These are phyloP conservation scores for Alosa alosa DNA, from an alignment of 2,113 vertebrate genomes.

Conservation along the genomic window DNA sequence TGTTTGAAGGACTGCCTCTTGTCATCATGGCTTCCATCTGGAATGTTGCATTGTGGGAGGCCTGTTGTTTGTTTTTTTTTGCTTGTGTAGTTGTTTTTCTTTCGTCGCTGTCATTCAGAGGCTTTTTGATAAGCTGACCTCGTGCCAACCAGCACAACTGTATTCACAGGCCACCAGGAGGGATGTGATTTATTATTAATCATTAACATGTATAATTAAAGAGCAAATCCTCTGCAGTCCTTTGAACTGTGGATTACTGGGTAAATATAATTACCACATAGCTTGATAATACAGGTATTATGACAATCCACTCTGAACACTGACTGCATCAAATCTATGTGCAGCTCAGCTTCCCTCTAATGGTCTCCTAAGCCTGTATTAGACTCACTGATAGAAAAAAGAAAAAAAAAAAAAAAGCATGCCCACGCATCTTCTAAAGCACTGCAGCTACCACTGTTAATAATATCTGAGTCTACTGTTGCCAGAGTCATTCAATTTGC, in stretches of 20 bases:
- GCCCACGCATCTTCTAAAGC: neutral
- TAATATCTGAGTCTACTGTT: neutral
- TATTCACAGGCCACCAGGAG: neutral
- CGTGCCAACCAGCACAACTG: neutral
- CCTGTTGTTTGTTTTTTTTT: neutral
- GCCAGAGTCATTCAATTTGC: constrained; percentile 43
- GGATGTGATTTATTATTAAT: neutral
- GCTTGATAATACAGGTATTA: neutral
- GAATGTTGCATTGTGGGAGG: neutral
- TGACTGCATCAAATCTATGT: neutral
- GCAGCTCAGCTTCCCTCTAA: neutral
- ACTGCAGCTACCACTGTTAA: neutral
- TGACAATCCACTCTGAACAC: neutral
- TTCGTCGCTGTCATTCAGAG: neutral
- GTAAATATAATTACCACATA: neutral
- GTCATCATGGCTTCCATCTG: neutral
- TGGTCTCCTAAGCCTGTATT: neutral
- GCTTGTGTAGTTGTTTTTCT: neutral
- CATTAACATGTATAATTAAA: constrained; percentile 13
- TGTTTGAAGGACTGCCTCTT: neutral
- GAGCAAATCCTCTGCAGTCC: neutral
- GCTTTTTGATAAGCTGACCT: neutral
- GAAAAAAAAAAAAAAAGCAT: neutral
- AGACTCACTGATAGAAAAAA: neutral
- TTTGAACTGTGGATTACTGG: constrained; percentile 4